Evolutionary conservation across 2,888 invertebrate genomes (phyloP).

Genomic region (Calliopum simillimum): DNA sequence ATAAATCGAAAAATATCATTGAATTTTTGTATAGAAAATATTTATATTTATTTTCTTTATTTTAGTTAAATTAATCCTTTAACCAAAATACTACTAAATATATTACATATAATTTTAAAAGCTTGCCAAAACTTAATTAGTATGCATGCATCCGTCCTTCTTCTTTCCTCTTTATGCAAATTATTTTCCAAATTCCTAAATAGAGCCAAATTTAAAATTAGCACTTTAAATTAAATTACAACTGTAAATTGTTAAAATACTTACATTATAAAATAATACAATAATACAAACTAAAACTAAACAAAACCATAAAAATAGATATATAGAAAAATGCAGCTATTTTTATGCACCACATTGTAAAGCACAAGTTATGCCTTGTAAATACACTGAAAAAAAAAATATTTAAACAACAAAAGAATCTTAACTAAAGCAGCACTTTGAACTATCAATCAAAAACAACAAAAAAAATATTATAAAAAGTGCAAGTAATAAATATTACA

Average conservation of each 20-base stretch:
- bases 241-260: constrained; percentile 25
- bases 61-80: too few species aligned
- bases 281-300: constrained; percentile 13
- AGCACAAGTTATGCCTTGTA: constrained; percentile 41
- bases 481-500: neutral
- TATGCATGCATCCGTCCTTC: constrained; percentile 39
- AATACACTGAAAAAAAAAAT: constrained; percentile 41
- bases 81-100: too few species aligned
- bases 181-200: constrained; percentile 30
- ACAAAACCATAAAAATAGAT: neutral
- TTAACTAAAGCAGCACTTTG: neutral
- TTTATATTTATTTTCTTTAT: too few species aligned
- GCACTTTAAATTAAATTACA: neutral
- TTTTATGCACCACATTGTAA: constrained; percentile 49
- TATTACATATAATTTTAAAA: too few species aligned
- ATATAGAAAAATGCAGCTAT: constrained; percentile 7
- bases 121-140: neutral
- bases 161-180: constrained; percentile 30
- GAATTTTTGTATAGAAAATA: too few species aligned
- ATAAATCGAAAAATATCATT: too few species aligned
- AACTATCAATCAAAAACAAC: neutral
- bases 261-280: constrained; percentile 10
- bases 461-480: neutral
- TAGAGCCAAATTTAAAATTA: constrained; percentile 28
- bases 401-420: constrained; percentile 23